Base-by-base conservation (phyloP, 2,888 invertebrate genomes). In the Polydrusus cervinus region DNA sequence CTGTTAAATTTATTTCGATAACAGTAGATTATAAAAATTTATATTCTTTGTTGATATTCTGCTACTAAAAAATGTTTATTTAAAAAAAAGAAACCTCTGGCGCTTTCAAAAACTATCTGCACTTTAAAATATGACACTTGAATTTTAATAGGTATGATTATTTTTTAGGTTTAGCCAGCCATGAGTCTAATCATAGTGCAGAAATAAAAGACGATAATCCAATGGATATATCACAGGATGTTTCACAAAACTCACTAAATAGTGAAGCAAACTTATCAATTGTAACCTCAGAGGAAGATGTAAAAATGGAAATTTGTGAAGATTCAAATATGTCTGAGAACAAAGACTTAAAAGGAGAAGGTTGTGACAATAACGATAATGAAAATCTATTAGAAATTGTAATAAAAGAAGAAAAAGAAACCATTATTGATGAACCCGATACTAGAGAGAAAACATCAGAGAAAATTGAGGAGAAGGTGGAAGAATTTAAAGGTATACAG, bases 171-270 rank as follows among this genome's bases (percentile, higher is more conserved):
- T 79, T 90, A 61, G 88, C 88, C 38, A 90, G 89, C 79, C 90
- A 90, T 74, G 87, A 89, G 78, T 89, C 89, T 8, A 87, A 84
- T 78, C 81, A 83, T 43, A 85, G 84, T 43, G 78, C 79, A 38
- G 81, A 82, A 16, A 77, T 71, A 13, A 81, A 81, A 77, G 67
- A 70, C 6, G 86, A 86, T 0, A 89, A 88, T 81, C 92, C 92
- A 76, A 91, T 91, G 0, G 90, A 91, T 64, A 83, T 91, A 0
- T 91, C 91, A 0, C 90, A 90, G 83, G 90, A 91, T 16, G 92
- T 91, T 25, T 91, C 90, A 5, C 90, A 91, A 73, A 74, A 14
- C n/a, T 66, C 66, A 8, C 11, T 57, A 43, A 60, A 72, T 34
- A 72, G 70, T 62, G 65, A 65, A 18, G 91, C 90, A 71, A 87